Conservation (phyloP, 1,140 invertebrate genomes). For the Diabrotica undecimpunctata region DNA sequence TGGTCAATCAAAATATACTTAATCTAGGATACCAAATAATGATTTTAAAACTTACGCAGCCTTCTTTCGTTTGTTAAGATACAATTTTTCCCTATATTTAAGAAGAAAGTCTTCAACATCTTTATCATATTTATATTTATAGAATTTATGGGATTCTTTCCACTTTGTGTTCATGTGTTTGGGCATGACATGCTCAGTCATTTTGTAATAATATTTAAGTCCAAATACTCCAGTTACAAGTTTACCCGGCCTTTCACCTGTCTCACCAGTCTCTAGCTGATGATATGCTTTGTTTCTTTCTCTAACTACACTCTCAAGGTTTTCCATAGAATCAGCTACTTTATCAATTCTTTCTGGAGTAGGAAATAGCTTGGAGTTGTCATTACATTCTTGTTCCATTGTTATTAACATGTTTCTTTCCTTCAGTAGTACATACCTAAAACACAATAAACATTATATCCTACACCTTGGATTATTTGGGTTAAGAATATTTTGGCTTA, state of each 20-base stretch:
- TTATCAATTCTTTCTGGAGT: constrained; percentile 95
- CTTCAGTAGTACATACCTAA: constrained; percentile 87
- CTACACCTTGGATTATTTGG: too few species aligned
- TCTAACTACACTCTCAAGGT: constrained; percentile 85
- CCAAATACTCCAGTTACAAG: constrained; percentile 59
- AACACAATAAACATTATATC: constrained; percentile 16
- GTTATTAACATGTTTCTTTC: constrained; percentile 96
- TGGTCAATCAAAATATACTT: too few species aligned
- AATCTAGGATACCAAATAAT: too few species aligned
- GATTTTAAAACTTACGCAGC: neutral
- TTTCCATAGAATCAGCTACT: constrained; percentile 93
- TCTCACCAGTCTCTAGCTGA: constrained; percentile 83
- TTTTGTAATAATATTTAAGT: constrained; percentile 51
- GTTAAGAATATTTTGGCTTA: neutral
- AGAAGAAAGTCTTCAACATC: constrained; percentile 63
- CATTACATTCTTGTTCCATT: constrained; percentile 83
- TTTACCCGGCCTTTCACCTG: constrained; percentile 68
- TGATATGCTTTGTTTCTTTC: constrained; percentile 92
- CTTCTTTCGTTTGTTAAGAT: constrained; percentile 53
- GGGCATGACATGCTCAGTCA: constrained; percentile 55
- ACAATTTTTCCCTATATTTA: constrained; percentile 63
- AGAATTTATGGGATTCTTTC: constrained; percentile 51
- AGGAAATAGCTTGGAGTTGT: constrained; percentile 72
- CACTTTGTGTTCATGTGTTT: constrained; percentile 60
- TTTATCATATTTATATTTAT: constrained; percentile 46